Evolutionary conservation across 2,888 invertebrate species (phyloP).

Genomic region (Stenurella melanura): DNA sequence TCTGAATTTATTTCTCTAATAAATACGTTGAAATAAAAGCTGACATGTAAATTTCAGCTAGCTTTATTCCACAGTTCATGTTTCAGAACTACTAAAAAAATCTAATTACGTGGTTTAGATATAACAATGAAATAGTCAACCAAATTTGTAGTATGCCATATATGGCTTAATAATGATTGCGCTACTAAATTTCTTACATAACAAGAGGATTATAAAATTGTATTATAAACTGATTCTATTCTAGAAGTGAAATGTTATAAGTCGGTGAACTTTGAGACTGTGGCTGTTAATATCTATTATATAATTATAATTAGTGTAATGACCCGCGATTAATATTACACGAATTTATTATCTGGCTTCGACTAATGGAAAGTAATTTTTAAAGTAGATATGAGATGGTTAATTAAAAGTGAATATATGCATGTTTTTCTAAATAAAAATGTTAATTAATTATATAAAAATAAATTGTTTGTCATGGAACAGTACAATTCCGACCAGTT

Average conservation of each 20-base stretch:
- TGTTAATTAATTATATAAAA: too few relatives aligned
- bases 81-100: neutral
- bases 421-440: neutral
- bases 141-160: neutral
- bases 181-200: conserved; percentile 10
- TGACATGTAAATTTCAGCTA: neutral
- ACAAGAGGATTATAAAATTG: conserved; percentile 11
- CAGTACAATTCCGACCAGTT: too few relatives aligned
- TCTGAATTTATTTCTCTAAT: too few relatives aligned
- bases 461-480: too few relatives aligned
- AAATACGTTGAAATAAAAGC: neutral
- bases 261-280: conserved; percentile 7
- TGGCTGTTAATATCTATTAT: neutral
- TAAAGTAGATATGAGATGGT: neutral
- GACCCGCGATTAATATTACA: neutral
- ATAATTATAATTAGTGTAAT: neutral
- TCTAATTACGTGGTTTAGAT: too few relatives aligned
- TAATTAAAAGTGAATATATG: neutral
- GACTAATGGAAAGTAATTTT: neutral
- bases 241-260: conserved; percentile 13
- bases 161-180: neutral
- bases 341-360: neutral
- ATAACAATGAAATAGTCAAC: neutral
- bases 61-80: neutral
- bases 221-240: neutral